These are phyloP conservation scores for Pycnomerus fuliginosus DNA, from an alignment of 2,888 invertebrate genomes.

Conservation along the genomic window DNA sequence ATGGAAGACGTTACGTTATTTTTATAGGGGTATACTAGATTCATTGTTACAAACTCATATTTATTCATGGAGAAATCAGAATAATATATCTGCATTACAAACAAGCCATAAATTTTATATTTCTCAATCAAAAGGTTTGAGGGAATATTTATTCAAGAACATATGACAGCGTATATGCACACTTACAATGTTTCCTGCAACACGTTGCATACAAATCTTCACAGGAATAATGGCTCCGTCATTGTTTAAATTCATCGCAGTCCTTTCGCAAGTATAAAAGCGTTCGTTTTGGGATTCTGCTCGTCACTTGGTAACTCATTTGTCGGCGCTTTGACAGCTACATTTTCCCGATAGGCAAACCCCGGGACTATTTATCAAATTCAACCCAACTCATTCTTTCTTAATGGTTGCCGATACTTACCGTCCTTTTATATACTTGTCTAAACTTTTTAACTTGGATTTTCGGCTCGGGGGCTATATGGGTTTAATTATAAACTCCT, in stretches of 20 bases:
- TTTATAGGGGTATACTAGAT: slow-evolving; percentile 19
- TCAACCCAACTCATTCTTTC: slow-evolving; percentile 18
- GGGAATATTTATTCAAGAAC: slow-evolving; percentile 24
- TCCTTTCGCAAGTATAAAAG: too few relatives aligned
- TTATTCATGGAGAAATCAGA: slow-evolving; percentile 26
- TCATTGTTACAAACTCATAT: slow-evolving; percentile 25
- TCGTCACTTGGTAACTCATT: slow-evolving; percentile 24
- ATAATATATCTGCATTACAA: slow-evolving; percentile 32
- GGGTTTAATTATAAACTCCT: slow-evolving; percentile 1
- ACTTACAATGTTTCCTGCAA: neutral
- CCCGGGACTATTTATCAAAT: slow-evolving; percentile 24
- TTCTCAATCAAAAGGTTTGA: slow-evolving; percentile 29
- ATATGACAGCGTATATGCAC: neutral
- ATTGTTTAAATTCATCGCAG: neutral
- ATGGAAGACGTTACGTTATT: slow-evolving; percentile 18
- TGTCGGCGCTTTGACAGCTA: slow-evolving; percentile 25
- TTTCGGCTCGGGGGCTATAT: neutral
- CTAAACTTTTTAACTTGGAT: slow-evolving; percentile 10
- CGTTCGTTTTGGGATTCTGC: slow-evolving; percentile 11
- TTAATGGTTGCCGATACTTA: slow-evolving; percentile 15
- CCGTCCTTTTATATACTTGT: slow-evolving; percentile 11
- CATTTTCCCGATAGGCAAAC: slow-evolving; percentile 26
- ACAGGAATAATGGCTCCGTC: neutral
- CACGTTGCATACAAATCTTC: neutral
- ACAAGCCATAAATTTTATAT: slow-evolving; percentile 33